Evolutionary conservation across 1,140 invertebrate genomes (phyloP), one percentile per base, ranked within the genome.

Genomic region (Heliconius melpomene): DNA sequence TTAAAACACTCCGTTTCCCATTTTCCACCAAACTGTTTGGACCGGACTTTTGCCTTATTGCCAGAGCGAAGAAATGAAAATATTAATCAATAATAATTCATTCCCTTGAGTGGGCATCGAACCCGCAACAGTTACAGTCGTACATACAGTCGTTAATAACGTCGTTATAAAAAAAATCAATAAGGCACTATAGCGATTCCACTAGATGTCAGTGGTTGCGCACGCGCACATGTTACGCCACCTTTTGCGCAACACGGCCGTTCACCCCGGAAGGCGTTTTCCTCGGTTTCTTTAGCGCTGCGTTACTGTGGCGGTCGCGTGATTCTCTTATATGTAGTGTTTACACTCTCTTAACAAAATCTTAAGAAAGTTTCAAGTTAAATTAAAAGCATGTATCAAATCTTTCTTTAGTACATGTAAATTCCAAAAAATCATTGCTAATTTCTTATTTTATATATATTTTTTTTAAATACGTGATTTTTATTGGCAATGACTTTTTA

Each of bases 201-300:
- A 71, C 76, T 82, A 84, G 83, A 82, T 84, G 80, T 70, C 80
- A 36, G 72, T 84, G 78, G 73, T 54, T 46, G 76, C 85, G 85
- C 86, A 83, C 85, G 85, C 79, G 86, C 84, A 86, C 84, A 87
- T 77, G 87, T 93, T 94, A 89, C 91, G 89, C 90, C 90, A 92
- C 87, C 82, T 86, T 94, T 94, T 93, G 92, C 91, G 93, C 93
- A 94, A 94, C 91, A 78, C 83, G 93, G 89, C 86, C 92, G 82
- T 93, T 94, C 87, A 94, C 93, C 93, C 93, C 93, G 93, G 93
- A 93, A 94, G 92, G 88, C 89, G 87, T 93, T 94, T 94, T 93
- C 93, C 91, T 92, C 85, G 87, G 91, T 94, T 93, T 94, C 91
- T 94, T 94, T 93, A 91, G 81, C 88, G 90, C 86, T 92, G 87